Evolutionary conservation across 2,113 vertebrate genomes (phyloP).

Genomic region (Mastomys natalensis): DNA sequence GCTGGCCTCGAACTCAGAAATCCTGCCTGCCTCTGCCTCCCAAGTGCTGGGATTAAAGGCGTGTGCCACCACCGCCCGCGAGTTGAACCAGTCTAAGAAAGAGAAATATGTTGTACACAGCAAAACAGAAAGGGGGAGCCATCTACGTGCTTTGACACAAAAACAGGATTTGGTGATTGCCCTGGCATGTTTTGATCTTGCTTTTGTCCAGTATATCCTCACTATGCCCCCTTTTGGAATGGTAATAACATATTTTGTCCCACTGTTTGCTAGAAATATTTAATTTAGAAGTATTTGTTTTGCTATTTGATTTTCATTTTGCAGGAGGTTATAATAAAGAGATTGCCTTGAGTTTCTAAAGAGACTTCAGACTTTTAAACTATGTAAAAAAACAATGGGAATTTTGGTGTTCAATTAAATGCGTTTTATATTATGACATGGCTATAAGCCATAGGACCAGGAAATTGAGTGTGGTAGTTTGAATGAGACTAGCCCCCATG

Average conservation of each 20-base stretch:
- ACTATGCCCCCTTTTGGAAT: neutral
- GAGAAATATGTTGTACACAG: neutral
- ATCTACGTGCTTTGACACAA: neutral
- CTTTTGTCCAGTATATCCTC: neutral
- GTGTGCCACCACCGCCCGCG: too few species aligned
- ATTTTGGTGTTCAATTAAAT: neutral
- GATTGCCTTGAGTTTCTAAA: neutral
- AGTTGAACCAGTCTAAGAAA: neutral
- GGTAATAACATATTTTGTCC: neutral
- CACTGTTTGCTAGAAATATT: neutral
- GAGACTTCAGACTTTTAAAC: neutral
- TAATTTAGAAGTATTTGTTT: neutral
- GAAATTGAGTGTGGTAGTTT: neutral
- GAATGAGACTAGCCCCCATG: neutral
- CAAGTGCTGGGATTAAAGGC: too few species aligned
- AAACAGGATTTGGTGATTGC: neutral
- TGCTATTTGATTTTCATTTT: neutral
- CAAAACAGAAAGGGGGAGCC: neutral
- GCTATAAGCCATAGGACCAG: neutral
- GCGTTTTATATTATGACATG: neutral
- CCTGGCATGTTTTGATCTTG: neutral
- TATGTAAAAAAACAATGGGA: neutral
- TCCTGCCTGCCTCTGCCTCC: too few species aligned
- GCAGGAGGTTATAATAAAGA: neutral
- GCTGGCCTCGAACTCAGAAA: too few species aligned